These are phyloP conservation scores for Lota lota DNA, from an alignment of 2,113 vertebrate species.

Conservation along the genomic window DNA sequence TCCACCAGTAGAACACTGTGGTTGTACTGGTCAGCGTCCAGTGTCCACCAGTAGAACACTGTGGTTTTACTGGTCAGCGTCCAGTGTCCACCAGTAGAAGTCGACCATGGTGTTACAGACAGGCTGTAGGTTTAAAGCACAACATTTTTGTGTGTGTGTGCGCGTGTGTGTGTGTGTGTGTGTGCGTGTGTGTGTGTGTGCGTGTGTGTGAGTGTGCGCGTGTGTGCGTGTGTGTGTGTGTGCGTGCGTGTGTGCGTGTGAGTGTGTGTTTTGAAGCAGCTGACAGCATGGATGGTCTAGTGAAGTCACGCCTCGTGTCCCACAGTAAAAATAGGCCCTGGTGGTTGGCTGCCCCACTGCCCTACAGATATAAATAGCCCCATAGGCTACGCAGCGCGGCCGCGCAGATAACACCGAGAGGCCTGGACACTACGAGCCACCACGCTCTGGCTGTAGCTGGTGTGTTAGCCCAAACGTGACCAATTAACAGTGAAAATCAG, in stretches of 20 bases:
- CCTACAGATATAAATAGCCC: slow-evolving; percentile 41
- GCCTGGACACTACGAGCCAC: not conserved
- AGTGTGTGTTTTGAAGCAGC: not conserved
- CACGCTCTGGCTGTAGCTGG: not conserved
- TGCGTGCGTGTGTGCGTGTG: not conserved
- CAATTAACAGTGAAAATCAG: not conserved
- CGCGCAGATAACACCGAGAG: too few species aligned
- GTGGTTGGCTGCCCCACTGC: slow-evolving; percentile 20
- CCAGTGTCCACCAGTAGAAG: not conserved
- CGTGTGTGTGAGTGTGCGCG: not conserved
- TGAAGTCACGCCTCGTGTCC: not conserved
- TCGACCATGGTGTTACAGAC: too few species aligned
- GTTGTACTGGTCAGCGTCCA: not conserved
- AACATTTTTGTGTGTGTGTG: not conserved
- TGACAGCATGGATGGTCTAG: not conserved
- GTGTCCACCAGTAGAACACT: not conserved
- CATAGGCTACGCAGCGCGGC: not conserved
- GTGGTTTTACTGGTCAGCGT: not conserved
- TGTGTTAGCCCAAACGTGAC: not conserved
- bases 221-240: not conserved
- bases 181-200: not conserved
- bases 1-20: not conserved
- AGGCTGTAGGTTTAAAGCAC: too few species aligned
- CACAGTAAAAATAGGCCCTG: slow-evolving; percentile 20
- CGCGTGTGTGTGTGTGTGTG: not conserved